Evolutionary conservation across 1,140 invertebrate genomes (phyloP).

Genomic region (Orius laevigatus): DNA sequence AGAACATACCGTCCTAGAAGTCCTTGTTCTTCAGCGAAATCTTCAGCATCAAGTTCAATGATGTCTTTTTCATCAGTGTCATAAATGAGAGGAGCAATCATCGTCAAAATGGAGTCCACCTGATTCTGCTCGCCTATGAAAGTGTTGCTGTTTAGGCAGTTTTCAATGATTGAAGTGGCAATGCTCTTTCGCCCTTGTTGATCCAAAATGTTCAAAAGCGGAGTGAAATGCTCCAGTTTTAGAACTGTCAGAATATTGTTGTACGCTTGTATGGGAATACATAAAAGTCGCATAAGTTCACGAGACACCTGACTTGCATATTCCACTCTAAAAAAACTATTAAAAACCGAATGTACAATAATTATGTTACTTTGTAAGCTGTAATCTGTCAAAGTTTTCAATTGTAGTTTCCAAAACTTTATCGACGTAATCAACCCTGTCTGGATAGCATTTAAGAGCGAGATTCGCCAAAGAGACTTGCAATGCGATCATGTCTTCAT

Average conservation of each 20-base stretch:
- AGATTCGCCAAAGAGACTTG: conserved; percentile 91
- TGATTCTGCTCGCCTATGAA: conserved; percentile 74
- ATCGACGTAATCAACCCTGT: conserved; percentile 87
- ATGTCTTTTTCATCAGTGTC: conserved; percentile 36
- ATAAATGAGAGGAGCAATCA: conserved; percentile 70
- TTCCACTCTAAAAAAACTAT: conserved; percentile 39
- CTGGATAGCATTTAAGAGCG: conserved; percentile 90
- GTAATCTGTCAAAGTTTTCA: conserved; percentile 65
- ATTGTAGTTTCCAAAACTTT: conserved; percentile 83
- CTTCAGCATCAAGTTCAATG: conserved; percentile 63
- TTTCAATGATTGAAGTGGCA: conserved; percentile 73
- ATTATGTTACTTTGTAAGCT: conserved; percentile 58
- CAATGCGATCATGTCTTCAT: conserved; percentile 90
- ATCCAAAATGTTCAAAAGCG: conserved; percentile 76
- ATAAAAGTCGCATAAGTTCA: conserved; percentile 82
- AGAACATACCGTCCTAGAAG: conserved; percentile 52
- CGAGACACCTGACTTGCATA: conserved; percentile 70
- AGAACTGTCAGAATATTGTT: conserved; percentile 81
- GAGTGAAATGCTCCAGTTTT: conserved; percentile 66
- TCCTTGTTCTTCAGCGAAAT: conserved; percentile 93
- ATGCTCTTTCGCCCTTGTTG: conserved; percentile 75
- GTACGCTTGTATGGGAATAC: conserved; percentile 88
- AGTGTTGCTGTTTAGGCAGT: conserved; percentile 78
- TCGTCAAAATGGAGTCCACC: conserved; percentile 58
- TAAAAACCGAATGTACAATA: conserved; percentile 16